Evolutionary conservation across 2,113 vertebrate genomes (phyloP), one percentile per base, ranked within the genome.

Genomic region (Apteryx owenii): DNA sequence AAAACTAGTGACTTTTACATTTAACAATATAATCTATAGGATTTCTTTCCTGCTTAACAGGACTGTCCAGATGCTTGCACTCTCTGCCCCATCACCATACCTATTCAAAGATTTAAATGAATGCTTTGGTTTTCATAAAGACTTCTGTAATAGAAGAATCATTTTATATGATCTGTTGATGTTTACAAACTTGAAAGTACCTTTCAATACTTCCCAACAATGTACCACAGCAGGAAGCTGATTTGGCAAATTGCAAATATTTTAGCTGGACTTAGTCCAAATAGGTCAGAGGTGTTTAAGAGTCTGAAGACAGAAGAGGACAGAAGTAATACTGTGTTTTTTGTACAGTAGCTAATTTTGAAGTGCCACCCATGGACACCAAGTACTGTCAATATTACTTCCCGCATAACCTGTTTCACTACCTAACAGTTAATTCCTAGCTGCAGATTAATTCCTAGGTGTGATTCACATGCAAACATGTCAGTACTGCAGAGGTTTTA

Each of bases 211-310:
- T 89, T 96, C 79, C 82, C 96, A 96, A 95, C 82, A 92, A 95
- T 25, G 81, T 85, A 90, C 53, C 46, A 50, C 50, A 97, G 94
- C 62, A 88, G 87, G 82, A 96, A 97, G 85, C 4, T 95, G 93
- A 96, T 97, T 95, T 96, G 62, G 77, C 91, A 85, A 96, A 97
- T 80, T 97, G 77, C 96, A 97, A 97, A 91, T 95, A 97, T 97
- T 98, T 95, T 88, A 83, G 53, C 88, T 97, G 96, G 93, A 89
- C 61, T 56, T 46, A 46, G 15, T 58, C 95, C 97, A 98, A 98
- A 96, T 71, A 80, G 90, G 92, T 97, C 40, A 86, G 88, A 93
- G 89, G 80, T 50, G 83, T 61, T 78, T 51, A 68, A 97, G 77
- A 96, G 38, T 77, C 83, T 86, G 68, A 96, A 72, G 82, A 93